Evolutionary conservation across 2,113 vertebrate genomes (phyloP).

Genomic region (Hippocampus zosterae): DNA sequence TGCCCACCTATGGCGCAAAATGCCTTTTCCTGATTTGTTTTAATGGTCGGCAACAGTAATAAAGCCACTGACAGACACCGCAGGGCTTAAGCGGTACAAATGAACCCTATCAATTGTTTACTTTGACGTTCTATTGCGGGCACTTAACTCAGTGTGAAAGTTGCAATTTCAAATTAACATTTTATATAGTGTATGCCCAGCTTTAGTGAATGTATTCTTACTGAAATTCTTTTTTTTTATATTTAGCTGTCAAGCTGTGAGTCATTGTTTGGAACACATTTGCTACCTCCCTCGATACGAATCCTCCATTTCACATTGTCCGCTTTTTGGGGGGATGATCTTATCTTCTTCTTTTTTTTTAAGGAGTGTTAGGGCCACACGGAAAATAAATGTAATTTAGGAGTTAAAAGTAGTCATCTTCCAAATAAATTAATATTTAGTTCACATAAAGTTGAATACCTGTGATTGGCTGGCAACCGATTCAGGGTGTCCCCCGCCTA

Average conservation of each 20-base stretch:
- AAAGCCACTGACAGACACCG: neutral
- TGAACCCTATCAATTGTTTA: neutral
- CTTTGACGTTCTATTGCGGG: neutral
- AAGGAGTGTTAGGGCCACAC: neutral
- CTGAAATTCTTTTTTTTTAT: conserved; percentile 15
- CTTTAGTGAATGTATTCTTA: conserved; percentile 57
- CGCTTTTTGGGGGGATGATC: neutral
- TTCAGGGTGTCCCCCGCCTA: too few species aligned
- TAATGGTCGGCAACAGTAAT: neutral
- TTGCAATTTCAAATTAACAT: neutral
- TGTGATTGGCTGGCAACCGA: too few species aligned
- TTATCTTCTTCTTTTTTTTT: neutral
- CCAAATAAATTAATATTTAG: neutral
- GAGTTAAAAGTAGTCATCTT: neutral
- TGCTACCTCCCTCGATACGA: conserved; percentile 65
- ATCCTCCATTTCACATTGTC: conserved; percentile 33
- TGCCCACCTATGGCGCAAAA: neutral
- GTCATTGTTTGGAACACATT: conserved; percentile 56
- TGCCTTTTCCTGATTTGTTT: neutral
- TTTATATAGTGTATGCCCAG: neutral
- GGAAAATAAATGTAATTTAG: neutral
- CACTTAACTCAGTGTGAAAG: neutral
- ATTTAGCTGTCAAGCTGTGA: conserved; percentile 74
- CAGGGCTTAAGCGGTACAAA: neutral
- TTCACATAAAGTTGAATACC: neutral